Base-by-base conservation (phyloP, 2,888 invertebrate genomes). In the Anthrax anthrax region DNA sequence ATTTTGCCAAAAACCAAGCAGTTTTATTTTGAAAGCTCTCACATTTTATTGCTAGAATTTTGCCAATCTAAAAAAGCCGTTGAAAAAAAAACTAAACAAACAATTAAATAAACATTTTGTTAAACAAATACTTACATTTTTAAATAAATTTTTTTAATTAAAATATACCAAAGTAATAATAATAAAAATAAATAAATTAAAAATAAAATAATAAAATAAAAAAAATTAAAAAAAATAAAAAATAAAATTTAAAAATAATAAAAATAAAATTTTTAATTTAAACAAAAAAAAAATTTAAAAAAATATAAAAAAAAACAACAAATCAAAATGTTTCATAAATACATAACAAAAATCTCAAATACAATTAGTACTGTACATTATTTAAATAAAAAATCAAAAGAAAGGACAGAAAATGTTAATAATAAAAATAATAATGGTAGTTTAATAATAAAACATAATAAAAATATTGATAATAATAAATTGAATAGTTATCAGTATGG, bases 301-400 rank as follows among this genome's bases (percentile, higher is more conserved):
- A 19, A 39, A 39, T 16, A 16, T 16, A 19, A 36, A 36, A 36
- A 36, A 4, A 16, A 36, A 36, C 2, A 12, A n/a, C n/a, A 12
- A 5, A 29, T 37, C 32, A 44, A 18, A 32, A 59, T 68, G 51
- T 64, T 68, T 51, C 65, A 64, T 50, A 68, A 68, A 52, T 68
- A 64, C 53, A 56, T 66, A 39, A 58, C 60, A 40, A 68, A 68
- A 57, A 55, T 69, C 47, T 61, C 64, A 52, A 64, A 60, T 56
- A 60, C 54, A 51, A 59, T 63, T 49, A 57, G 52, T 45, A 49
- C 54, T 27, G 50, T 56, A 27, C 53, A 54, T 45, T 54, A 54
- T 47, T 47, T 54, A 45, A 48, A 42, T 12, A 50, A 48, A 42
- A 50, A 50, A 48, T 43, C 50, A 27, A 50, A 51, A 43, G 47